These are phyloP conservation scores for Trachurus trachurus DNA, from an alignment of 2,797 vertebrate species.

Conservation along the genomic window DNA sequence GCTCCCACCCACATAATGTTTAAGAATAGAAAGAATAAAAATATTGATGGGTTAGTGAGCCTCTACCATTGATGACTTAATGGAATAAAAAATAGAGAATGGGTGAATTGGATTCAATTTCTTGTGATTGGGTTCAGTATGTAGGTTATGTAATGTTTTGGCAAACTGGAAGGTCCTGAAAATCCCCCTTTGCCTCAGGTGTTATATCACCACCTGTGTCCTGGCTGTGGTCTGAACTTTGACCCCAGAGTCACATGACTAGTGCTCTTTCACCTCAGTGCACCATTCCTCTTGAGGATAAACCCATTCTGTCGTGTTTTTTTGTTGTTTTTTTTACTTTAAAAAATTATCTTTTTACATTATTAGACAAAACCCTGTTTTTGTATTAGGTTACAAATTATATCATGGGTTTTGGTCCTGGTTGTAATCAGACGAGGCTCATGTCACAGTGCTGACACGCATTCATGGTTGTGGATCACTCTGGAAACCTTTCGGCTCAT, in stretches of 20 bases:
- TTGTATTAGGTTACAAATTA: constrained; percentile 8
- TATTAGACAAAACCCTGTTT: constrained; percentile 11
- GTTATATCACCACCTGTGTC: constrained; percentile 47
- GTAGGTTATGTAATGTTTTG: constrained; percentile 37
- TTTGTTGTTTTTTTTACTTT: neutral
- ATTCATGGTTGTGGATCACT: constrained; percentile 59
- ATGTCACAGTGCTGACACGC: constrained; percentile 11
- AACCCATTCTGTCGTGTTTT: neutral
- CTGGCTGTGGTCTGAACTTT: constrained; percentile 61
- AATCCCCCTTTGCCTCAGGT: constrained; percentile 45
- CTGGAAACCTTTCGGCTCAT: constrained; percentile 65
- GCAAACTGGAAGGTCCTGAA: neutral
- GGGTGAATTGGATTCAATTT: neutral
- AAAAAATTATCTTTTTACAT: neutral
- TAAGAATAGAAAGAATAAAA: constrained; percentile 70
- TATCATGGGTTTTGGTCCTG: constrained; percentile 1
- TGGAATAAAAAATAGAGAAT: constrained; percentile 10
- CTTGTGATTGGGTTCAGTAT: neutral
- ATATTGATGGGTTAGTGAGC: constrained; percentile 46
- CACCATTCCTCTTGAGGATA: neutral
- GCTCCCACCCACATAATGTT: constrained; percentile 61
- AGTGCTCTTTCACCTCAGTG: constrained; percentile 33
- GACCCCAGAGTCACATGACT: constrained; percentile 47
- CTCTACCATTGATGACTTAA: constrained; percentile 32
- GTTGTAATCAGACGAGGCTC: constrained; percentile 31